phyloP scores from a whole-genome alignment of 2,888 invertebrate genomes.

The Strigamia maritima region DNA sequence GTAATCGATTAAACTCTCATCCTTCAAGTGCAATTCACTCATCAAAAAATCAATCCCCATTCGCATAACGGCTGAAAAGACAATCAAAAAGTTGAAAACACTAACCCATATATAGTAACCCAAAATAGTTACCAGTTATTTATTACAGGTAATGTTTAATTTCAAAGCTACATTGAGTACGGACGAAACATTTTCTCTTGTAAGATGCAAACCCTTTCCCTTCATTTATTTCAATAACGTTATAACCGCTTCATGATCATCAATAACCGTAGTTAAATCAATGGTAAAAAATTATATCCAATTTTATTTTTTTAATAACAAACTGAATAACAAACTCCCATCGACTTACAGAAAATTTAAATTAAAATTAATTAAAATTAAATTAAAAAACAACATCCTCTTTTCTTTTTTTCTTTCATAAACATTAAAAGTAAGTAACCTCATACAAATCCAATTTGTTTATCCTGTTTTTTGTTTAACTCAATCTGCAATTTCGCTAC shows the following conservation, averaged over 20 bases:
- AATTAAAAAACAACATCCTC: background rate
- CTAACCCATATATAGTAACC: too few relatives aligned
- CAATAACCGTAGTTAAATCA: background rate
- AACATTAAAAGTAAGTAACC: background rate
- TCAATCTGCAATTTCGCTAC: conserved; percentile 35
- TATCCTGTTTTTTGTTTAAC: conserved; percentile 19
- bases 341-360: background rate
- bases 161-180: background rate
- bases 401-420: background rate
- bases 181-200: background rate
- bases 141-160: background rate
- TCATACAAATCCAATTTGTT: background rate
- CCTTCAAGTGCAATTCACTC: background rate
- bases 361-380: background rate
- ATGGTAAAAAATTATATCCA: background rate
- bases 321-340: background rate
- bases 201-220: background rate
- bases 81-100: too few relatives aligned
- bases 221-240: background rate
- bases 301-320: too few relatives aligned
- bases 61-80: background rate
- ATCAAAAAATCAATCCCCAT: background rate
- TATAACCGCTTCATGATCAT: background rate
- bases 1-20: background rate
- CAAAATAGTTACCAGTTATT: too few relatives aligned